These are phyloP conservation scores for Mionectes macconnelli DNA, from an alignment of 2,113 vertebrate genomes.

Conservation along the genomic window DNA sequence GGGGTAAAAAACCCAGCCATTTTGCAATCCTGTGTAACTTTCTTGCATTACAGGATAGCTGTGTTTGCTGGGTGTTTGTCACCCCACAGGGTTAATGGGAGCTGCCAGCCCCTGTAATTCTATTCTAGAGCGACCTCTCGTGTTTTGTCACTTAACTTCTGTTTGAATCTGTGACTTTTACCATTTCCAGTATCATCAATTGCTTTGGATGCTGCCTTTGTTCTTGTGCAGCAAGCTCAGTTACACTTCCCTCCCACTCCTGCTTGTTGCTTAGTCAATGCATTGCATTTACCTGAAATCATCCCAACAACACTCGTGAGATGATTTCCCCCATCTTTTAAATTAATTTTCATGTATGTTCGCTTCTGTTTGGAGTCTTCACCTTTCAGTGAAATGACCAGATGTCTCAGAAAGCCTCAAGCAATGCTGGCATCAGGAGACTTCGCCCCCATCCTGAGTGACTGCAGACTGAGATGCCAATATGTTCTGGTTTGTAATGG, in stretches of 20 bases:
- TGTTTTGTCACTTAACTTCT: not conserved
- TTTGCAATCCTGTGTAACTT: not conserved
- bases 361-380: conserved; percentile 28
- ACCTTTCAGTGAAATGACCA: conserved; percentile 57
- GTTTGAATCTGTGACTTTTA: not conserved
- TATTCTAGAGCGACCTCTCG: conserved; percentile 31
- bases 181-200: not conserved
- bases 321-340: conserved; percentile 4
- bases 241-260: not conserved
- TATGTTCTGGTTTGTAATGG: conserved; percentile 65
- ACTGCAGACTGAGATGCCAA: conserved; percentile 45
- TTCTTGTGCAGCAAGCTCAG: not conserved
- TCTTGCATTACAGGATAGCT: no score
- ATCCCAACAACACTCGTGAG: not conserved
- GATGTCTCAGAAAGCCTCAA: conserved; percentile 64
- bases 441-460: conserved; percentile 30
- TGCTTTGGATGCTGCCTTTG: not conserved
- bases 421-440: conserved; percentile 44
- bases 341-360: conserved; percentile 53
- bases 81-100: fast-evolving
- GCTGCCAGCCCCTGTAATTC: not conserved
- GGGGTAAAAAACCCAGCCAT: not conserved
- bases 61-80: no score
- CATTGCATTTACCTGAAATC: not conserved
- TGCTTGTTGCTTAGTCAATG: not conserved